phyloP scores from a whole-genome alignment of 1,140 invertebrate genomes.

The Drosophila kepulauana region DNA sequence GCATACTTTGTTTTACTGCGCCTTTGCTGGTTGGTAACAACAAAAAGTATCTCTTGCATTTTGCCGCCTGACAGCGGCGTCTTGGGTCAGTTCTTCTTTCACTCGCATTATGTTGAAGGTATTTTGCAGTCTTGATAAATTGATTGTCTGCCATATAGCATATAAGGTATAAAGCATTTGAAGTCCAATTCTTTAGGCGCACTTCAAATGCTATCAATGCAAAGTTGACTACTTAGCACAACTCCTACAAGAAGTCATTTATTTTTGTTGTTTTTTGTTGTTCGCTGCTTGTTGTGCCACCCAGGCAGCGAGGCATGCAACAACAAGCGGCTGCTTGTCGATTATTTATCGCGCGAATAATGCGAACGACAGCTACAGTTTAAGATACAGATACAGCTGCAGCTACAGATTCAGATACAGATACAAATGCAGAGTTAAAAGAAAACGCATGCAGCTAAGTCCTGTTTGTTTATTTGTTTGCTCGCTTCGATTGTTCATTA shows the following conservation, averaged over 20 bases:
- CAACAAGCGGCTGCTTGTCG: constrained; percentile 6
- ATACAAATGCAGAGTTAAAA: background rate
- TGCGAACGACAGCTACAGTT: constrained; percentile 29
- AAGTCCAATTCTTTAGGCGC: background rate
- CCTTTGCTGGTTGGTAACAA: background rate
- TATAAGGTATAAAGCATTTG: background rate
- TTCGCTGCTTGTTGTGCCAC: constrained; percentile 18
- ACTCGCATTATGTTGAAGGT: constrained; percentile 25
- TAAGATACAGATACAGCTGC: constrained; percentile 16
- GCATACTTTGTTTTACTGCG: background rate
- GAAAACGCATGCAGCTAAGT: background rate
- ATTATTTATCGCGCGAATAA: constrained; percentile 51
- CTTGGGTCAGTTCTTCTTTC: constrained; percentile 13
- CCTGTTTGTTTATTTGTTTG: background rate
- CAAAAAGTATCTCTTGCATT: constrained; percentile 34
- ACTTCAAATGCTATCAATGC: background rate
- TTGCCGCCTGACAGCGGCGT: constrained; percentile 35
- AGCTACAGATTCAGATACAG: constrained; percentile 8
- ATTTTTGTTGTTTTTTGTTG: background rate
- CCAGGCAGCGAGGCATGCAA: constrained; percentile 25
- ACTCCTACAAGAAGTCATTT: constrained; percentile 11
- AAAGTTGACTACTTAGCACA: constrained; percentile 12
- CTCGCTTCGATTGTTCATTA: constrained; percentile 1
- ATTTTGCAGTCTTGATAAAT: constrained; percentile 59
- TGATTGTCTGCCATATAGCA: constrained; percentile 27